Conservation (phyloP, 2,113 vertebrate genomes). For the Anguilla rostrata region DNA sequence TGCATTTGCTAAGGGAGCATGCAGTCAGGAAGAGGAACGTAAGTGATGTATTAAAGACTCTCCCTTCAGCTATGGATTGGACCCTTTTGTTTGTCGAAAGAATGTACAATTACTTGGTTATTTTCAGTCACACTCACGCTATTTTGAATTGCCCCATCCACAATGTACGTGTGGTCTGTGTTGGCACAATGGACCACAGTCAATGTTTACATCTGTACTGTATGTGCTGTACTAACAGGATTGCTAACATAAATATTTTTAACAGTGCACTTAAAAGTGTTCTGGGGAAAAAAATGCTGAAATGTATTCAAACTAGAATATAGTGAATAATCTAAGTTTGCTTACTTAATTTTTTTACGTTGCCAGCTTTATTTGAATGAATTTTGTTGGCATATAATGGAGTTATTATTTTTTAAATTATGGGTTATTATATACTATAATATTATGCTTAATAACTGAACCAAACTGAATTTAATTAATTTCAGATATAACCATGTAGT, state of each 20-base stretch:
- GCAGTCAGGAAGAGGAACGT: slow-evolving; percentile 41
- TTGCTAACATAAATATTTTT: too few species aligned
- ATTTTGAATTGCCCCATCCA: background rate
- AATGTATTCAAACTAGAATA: too few species aligned
- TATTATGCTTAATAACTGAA: background rate
- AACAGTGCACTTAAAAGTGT: too few species aligned
- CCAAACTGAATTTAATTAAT: background rate
- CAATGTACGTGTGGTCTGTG: background rate
- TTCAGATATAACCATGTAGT: background rate
- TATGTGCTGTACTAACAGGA: too few species aligned
- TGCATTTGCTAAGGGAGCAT: slow-evolving; percentile 37
- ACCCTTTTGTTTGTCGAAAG: background rate
- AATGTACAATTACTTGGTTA: slow-evolving; percentile 53
- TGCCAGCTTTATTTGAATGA: too few species aligned
- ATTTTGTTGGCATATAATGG: too few species aligned
- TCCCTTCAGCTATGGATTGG: slow-evolving; percentile 16
- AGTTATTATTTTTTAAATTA: too few species aligned
- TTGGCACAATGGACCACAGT: background rate
- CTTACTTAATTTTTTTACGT: too few species aligned
- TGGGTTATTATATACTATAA: background rate
- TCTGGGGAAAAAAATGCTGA: too few species aligned
- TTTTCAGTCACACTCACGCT: slow-evolving; percentile 47
- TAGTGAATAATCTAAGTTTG: too few species aligned
- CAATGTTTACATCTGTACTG: too few species aligned
- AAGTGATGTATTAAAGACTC: slow-evolving; percentile 51